Evolutionary conservation across 1,140 invertebrate species (phyloP).

Genomic region (Apocrypta bakeri): DNA sequence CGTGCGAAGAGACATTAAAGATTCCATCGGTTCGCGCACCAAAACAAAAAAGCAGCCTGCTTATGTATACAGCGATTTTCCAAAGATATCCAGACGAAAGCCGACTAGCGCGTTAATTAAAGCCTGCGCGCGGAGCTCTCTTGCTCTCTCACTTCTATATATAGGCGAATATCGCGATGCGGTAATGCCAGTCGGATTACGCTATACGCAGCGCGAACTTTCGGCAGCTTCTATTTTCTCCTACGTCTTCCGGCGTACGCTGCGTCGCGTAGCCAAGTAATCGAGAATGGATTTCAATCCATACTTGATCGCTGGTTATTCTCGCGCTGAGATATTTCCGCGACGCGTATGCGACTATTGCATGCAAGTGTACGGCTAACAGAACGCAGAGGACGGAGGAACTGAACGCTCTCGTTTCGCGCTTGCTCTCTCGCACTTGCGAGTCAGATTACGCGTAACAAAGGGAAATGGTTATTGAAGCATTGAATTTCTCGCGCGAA

Average conservation of each 20-base stretch:
- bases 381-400: not conserved
- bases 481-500: not conserved
- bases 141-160: not conserved
- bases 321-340: too few relatives aligned
- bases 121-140: not conserved
- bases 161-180: not conserved
- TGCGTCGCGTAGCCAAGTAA: too few relatives aligned
- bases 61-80: not conserved
- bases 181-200: not conserved
- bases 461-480: constrained; percentile 2
- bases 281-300: too few relatives aligned
- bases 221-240: not conserved
- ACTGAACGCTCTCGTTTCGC: not conserved
- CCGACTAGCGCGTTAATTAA: not conserved
- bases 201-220: not conserved
- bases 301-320: too few relatives aligned
- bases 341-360: too few relatives aligned
- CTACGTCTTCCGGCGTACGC: too few relatives aligned
- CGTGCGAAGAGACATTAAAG: not conserved
- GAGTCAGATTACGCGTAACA: not conserved
- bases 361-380: too few relatives aligned
- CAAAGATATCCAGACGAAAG: not conserved
- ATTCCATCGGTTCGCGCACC: not conserved
- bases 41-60: not conserved
- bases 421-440: too few relatives aligned